Evolutionary conservation across 2,797 vertebrate genomes (phyloP).

Genomic region (Phoebastria nigripes): DNA sequence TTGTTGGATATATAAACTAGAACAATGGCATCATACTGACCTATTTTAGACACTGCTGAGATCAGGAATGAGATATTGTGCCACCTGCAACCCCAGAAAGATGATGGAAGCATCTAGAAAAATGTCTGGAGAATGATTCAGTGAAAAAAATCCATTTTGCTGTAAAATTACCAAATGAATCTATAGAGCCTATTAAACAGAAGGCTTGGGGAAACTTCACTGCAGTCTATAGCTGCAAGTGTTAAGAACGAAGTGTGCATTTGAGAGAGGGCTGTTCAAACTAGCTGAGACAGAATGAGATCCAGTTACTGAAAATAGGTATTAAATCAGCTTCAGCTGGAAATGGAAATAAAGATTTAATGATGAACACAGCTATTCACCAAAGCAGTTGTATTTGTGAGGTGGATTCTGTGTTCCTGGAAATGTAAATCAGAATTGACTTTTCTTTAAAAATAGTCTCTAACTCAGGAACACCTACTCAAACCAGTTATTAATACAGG

Average conservation of each 20-base stretch:
- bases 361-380: neutral
- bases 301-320: neutral
- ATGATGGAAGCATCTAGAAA: neutral
- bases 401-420: neutral
- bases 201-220: neutral
- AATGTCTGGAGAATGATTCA: neutral
- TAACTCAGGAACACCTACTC: neutral
- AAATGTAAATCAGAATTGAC: neutral
- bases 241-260: neutral
- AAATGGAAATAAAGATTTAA: neutral
- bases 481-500: neutral
- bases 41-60: neutral
- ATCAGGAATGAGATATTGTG: neutral
- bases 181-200: neutral
- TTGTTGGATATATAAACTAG: neutral
- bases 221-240: neutral
- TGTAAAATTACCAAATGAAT: neutral
- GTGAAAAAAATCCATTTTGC: neutral
- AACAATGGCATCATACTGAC: neutral
- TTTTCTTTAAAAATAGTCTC: neutral
- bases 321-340: neutral
- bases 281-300: neutral
- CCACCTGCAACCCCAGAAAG: neutral
- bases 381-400: neutral
- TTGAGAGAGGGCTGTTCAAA: neutral